Percentiles rank a stretch among this genome's conserved stretches.
Conservation (phyloP, 2,888 invertebrate species). For the Bombylius major region DNA sequence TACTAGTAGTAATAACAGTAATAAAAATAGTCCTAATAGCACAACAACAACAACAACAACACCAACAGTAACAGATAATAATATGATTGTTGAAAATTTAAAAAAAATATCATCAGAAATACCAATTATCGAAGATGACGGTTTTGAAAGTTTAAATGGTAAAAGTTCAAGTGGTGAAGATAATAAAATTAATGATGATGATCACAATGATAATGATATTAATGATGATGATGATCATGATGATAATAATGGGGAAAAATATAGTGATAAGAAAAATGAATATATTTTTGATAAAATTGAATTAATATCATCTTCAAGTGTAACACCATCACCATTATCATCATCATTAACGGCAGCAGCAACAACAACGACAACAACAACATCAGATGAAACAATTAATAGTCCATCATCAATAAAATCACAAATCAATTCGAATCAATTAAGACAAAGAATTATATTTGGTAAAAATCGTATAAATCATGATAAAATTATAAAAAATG, state of each 20-base stretch:
- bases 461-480: background rate
- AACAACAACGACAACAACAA: no score
- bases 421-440: background rate
- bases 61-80: background rate
- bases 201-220: background rate
- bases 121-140: constrained; percentile 53
- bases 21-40: background rate
- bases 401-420: no score
- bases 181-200: constrained; percentile 8
- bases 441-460: background rate
- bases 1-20: background rate
- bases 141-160: constrained; percentile 74
- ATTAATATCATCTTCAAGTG: no score
- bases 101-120: background rate
- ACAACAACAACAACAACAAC: background rate
- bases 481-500: background rate
- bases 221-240: background rate
- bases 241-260: no score
- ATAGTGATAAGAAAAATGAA: no score
- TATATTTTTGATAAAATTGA: no score
- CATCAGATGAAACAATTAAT: no score
- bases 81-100: background rate
- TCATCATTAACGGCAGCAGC: no score
- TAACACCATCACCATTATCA: no score
- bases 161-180: constrained; percentile 58